These are phyloP conservation scores for Smithornis capensis DNA, from an alignment of 2,113 vertebrate genomes.

Conservation along the genomic window DNA sequence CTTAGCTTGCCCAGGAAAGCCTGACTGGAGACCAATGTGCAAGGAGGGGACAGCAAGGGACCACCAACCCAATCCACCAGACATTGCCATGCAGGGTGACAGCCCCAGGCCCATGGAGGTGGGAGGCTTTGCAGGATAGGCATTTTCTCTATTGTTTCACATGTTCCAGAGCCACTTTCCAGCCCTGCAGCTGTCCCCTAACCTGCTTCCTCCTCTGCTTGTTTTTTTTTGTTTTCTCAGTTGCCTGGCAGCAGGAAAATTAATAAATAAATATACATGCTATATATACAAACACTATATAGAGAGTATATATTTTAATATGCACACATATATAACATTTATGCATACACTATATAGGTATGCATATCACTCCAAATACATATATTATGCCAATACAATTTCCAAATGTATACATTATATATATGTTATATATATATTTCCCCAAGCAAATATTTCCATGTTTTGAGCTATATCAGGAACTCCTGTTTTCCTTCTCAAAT, in stretches of 20 bases:
- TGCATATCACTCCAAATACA: not conserved
- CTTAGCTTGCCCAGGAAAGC: slow-evolving; percentile 51
- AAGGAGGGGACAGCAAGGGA: not conserved
- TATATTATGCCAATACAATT: not conserved
- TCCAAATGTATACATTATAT: fast-evolving
- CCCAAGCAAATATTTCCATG: not conserved
- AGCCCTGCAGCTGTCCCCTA: not conserved
- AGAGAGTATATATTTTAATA: not conserved
- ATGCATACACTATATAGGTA: fast-evolving
- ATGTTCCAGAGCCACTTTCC: not conserved
- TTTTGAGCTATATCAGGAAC: not conserved
- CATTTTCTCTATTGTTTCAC: not conserved
- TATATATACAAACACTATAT: too few relatives aligned
- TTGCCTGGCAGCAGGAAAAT: not conserved
- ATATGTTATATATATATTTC: fast-evolving
- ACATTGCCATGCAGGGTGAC: not conserved
- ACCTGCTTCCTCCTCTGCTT: not conserved
- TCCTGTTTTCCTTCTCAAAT: not conserved
- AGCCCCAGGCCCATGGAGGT: not conserved
- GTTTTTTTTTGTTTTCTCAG: not conserved
- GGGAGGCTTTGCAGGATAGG: not conserved
- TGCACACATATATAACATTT: not conserved
- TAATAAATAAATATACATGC: not conserved
- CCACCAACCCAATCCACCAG: not conserved
- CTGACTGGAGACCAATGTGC: not conserved